A percentile compares a stretch with the other conserved stretches of the same genome.
Conservation (phyloP, 2,797 vertebrate species). For the Gymnothorax javanicus region DNA sequence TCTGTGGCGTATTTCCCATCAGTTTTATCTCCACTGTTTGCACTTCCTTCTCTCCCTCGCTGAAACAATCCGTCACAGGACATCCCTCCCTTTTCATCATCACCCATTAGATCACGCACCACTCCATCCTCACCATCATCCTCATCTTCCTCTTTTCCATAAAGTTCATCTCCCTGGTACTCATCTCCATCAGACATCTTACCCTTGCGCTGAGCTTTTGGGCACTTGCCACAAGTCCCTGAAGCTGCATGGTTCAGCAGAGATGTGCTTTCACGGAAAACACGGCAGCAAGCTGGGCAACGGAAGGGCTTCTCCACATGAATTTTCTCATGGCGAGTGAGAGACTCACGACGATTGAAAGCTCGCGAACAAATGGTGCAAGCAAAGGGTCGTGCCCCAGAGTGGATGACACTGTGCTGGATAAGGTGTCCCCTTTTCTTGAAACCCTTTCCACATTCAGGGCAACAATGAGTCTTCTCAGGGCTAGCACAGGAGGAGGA, state of each 20-base stretch:
- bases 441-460: slow-evolving; percentile 90
- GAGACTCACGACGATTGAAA: slow-evolving; percentile 93
- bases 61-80: slow-evolving; percentile 77
- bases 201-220: slow-evolving; percentile 68
- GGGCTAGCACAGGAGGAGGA: slow-evolving; percentile 72
- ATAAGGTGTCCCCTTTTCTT: slow-evolving; percentile 94
- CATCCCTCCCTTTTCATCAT: slow-evolving; percentile 72
- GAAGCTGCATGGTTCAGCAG: slow-evolving; percentile 84
- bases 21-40: slow-evolving; percentile 75
- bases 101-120: slow-evolving; percentile 65
- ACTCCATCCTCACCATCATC: slow-evolving; percentile 36
- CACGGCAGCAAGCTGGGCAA: slow-evolving; percentile 87
- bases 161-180: slow-evolving; percentile 72
- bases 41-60: slow-evolving; percentile 73
- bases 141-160: slow-evolving; percentile 75
- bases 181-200: slow-evolving; percentile 65
- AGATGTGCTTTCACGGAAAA: slow-evolving; percentile 82
- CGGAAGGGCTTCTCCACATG: slow-evolving; percentile 89
- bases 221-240: slow-evolving; percentile 79
- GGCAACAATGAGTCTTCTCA: slow-evolving; percentile 86
- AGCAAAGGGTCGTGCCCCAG: slow-evolving; percentile 86
- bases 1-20: slow-evolving; percentile 77
- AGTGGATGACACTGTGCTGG: slow-evolving; percentile 91
- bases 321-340: slow-evolving; percentile 92
- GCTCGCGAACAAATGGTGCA: slow-evolving; percentile 89